Evolutionary conservation across 2,113 vertebrate genomes (phyloP).

Genomic region (Xenotilapia longispinis): DNA sequence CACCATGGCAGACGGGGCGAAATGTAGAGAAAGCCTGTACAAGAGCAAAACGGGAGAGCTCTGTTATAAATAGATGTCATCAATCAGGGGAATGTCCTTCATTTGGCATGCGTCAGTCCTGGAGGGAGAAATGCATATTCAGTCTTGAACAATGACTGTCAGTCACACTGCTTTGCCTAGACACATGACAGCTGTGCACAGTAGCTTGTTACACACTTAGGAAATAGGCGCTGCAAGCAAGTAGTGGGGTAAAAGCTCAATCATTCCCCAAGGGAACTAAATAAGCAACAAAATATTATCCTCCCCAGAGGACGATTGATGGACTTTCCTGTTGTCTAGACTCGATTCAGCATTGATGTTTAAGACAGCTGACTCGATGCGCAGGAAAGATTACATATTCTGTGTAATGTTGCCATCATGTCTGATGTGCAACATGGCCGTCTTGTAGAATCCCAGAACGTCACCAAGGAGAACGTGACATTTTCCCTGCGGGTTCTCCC

Average conservation of each 20-base stretch:
- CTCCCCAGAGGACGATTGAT: conserved; percentile 23
- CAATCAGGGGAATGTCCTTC: conserved; percentile 62
- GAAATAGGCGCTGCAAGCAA: conserved; percentile 17
- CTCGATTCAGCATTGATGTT: neutral
- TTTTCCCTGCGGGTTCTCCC: neutral
- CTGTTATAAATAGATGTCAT: conserved; percentile 61
- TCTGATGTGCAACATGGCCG: neutral
- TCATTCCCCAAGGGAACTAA: neutral
- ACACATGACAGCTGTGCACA: conserved; percentile 49
- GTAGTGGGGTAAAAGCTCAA: neutral
- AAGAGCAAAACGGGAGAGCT: neutral
- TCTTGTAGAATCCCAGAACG: neutral
- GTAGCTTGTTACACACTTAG: conserved; percentile 6
- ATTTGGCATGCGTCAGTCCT: conserved; percentile 49
- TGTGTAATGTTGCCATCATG: neutral
- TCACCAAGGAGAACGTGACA: neutral
- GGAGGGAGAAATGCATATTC: conserved; percentile 57
- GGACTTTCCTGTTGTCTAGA: conserved; percentile 8
- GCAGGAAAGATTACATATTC: neutral
- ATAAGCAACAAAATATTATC: conserved; percentile 1
- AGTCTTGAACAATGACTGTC: conserved; percentile 55
- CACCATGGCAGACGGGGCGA: neutral
- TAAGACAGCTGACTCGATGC: neutral
- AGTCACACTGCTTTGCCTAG: conserved; percentile 38
- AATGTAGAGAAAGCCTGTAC: neutral